Evolutionary conservation across 2,888 invertebrate species (phyloP), one percentile per base, ranked within the genome.

Genomic region (Cephus spinipes): DNA sequence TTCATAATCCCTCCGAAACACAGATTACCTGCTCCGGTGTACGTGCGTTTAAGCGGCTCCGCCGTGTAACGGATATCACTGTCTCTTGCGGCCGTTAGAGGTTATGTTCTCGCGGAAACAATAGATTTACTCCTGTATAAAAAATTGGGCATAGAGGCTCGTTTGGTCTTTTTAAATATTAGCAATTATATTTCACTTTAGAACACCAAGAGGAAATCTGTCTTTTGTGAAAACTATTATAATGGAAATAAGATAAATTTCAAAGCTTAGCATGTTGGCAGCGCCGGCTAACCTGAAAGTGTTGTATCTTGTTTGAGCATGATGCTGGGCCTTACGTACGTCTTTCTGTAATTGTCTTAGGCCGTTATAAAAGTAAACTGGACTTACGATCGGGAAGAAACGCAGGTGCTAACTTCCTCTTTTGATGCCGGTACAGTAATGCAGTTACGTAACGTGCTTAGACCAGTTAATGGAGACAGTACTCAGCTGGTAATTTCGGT

Each of bases 291-390:
- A 55, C 15, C 55, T 55, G 23, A 9, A 23, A 55, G 23, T 9
- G 23, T 55, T 55, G 23, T 55, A 55, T 55, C 23, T 55, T 23
- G 9, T 55, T 23, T 9, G 55, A 15, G 15, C 15, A 15, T 40
- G 40, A 40, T 40, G 40, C 15, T 40, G 40, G 23, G 55, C 55
- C 23, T 55, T 9, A 55, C 55, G 23, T 23, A 55, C 23, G 55
- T 55, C 55, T 23, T 23, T 55, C 2, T 55, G 55, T 85, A 85
- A 85, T 85, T 85, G 82, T 83, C 75, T 77, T 73, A 73, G 82
- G 83, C 86, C 86, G 85, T 85, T 85, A 86, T 81, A 34, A 32
- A 35, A 68, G 32, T 55, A 30, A 40, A 32, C 75, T 75, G 23
- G 30, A 74, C 30, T 73, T 74, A 23, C 35, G 33, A 78, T 77